Conservation (phyloP, 2,888 invertebrate species). For the Micoletzkya japonica region DNA sequence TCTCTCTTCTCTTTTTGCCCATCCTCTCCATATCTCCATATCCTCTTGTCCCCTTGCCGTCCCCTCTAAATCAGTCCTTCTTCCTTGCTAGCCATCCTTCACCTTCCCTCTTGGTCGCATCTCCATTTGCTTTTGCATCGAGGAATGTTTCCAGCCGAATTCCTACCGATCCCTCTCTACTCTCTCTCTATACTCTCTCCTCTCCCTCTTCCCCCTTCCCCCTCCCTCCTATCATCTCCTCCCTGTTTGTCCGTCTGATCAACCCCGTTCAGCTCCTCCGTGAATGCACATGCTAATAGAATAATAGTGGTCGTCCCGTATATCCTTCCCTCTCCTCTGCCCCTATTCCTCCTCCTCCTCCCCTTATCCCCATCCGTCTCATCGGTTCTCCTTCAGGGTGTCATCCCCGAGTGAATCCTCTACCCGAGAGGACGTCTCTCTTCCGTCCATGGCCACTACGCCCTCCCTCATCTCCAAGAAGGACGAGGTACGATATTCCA, state of each 20-base stretch:
- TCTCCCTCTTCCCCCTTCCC: not conserved
- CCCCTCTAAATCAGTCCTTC: constrained; percentile 6
- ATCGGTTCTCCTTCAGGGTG: not conserved
- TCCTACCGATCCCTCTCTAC: constrained; percentile 10
- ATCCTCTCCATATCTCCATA: not conserved
- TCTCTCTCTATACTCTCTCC: not conserved
- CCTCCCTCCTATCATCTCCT: not conserved
- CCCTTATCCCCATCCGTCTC: not conserved
- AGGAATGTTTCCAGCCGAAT: constrained; percentile 1
- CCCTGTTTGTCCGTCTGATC: not conserved
- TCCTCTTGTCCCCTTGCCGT: constrained; percentile 5
- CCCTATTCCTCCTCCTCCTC: not conserved
- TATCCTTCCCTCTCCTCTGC: not conserved
- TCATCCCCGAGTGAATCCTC: constrained; percentile 13
- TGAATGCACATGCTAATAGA: too few species aligned
- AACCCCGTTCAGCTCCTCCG: not conserved
- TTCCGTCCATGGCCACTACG: not conserved
- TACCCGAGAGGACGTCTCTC: constrained; percentile 7
- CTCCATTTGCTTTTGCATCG: too few species aligned
- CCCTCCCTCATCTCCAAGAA: not conserved
- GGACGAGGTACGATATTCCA: too few species aligned
- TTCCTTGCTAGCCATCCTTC: not conserved
- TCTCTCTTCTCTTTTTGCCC: not conserved
- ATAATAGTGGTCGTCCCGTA: not conserved
- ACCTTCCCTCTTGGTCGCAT: too few species aligned